These are phyloP conservation scores for Smithornis capensis DNA, from an alignment of 2,113 vertebrate genomes.

Conservation along the genomic window DNA sequence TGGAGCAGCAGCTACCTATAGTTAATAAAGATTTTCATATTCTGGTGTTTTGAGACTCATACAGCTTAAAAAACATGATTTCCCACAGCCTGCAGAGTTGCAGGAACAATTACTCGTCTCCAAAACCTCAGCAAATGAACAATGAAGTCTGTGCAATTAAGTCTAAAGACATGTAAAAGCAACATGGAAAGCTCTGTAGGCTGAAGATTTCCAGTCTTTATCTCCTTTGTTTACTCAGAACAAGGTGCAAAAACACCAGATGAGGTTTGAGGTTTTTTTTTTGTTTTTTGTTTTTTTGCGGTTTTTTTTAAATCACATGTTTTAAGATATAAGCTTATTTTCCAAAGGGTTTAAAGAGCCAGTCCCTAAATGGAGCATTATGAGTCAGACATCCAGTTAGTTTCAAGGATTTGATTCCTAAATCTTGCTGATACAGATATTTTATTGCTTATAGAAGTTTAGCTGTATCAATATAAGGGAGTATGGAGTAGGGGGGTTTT, in stretches of 20 bases:
- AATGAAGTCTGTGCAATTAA: not conserved
- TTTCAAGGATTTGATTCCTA: not conserved
- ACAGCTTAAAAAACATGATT: not conserved
- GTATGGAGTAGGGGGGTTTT: rapidly evolving
- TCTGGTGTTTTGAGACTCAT: not conserved
- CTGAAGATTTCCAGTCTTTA: not conserved
- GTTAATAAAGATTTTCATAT: conserved; percentile 31
- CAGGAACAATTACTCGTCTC: not conserved
- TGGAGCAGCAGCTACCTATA: not conserved
- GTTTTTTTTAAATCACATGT: rapidly evolving
- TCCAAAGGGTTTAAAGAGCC: not conserved
- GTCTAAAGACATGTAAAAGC: not conserved
- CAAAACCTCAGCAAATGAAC: not conserved
- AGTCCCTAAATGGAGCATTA: not conserved
- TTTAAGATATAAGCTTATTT: not conserved
- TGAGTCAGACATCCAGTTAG: not conserved
- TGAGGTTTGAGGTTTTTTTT: not conserved
- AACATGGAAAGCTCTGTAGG: not conserved
- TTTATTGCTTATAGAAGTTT: not conserved
- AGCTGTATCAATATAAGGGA: not conserved
- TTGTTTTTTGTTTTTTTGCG: not conserved
- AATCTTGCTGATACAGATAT: not conserved
- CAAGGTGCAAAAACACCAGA: not conserved
- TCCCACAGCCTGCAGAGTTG: not conserved
- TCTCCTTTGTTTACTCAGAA: not conserved